Conservation (phyloP, 2,797 vertebrate genomes). For the Danio aesculapii region DNA sequence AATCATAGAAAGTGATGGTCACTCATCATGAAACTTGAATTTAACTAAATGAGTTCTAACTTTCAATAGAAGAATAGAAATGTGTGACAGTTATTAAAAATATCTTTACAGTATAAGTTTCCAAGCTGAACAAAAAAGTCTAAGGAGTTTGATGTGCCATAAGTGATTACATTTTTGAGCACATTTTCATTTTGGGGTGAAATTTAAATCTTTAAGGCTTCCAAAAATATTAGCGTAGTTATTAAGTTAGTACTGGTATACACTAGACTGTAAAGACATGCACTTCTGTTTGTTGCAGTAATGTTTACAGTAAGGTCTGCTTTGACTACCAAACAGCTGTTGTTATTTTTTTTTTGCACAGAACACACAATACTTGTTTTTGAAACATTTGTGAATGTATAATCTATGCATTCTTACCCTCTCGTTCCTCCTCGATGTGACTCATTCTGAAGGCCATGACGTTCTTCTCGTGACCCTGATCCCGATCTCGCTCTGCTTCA, state of each 20-base stretch:
- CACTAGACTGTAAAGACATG: neutral
- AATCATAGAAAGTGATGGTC: no score
- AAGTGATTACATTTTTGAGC: no score
- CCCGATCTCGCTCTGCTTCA: conserved; percentile 79
- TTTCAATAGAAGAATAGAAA: no score
- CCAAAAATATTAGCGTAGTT: neutral
- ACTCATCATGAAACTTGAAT: no score
- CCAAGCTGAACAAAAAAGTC: no score
- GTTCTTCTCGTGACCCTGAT: conserved; percentile 83
- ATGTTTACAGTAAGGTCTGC: neutral
- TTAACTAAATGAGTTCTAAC: no score
- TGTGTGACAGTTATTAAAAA: no score
- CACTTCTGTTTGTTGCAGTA: neutral
- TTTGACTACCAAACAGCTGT: neutral
- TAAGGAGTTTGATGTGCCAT: no score
- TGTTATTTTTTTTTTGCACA: neutral
- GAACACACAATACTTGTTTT: neutral
- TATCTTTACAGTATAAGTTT: no score
- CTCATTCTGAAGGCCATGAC: conserved; percentile 83
- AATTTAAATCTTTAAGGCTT: neutral
- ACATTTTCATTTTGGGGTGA: no score
- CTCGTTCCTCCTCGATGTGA: conserved; percentile 92
- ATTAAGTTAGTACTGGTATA: neutral
- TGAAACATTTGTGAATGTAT: neutral
- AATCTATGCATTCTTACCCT: conserved; percentile 81